phyloP scores from a whole-genome alignment of 2,888 invertebrate genomes.

The Idaea dimidiata region DNA sequence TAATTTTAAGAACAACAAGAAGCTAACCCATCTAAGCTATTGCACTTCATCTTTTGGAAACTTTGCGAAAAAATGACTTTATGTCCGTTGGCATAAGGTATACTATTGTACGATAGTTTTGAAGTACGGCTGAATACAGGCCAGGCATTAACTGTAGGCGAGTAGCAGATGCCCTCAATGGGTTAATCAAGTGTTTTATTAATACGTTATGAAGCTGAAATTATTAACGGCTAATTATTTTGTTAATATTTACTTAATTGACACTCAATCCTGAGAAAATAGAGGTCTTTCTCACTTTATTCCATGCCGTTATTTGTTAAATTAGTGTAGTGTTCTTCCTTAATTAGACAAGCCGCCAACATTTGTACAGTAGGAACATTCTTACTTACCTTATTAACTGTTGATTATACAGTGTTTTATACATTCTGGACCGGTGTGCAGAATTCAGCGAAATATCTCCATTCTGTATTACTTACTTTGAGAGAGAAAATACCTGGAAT shows the following conservation, averaged over 20 bases:
- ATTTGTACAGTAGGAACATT: neutral
- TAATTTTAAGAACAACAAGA: conserved; percentile 69
- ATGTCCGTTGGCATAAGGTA: conserved; percentile 25
- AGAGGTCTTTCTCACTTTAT: conserved; percentile 38
- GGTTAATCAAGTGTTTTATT: conserved; percentile 51
- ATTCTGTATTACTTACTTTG: neutral
- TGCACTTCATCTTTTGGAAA: conserved; percentile 13
- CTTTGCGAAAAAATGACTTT: conserved; percentile 33
- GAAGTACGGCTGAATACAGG: conserved; percentile 14
- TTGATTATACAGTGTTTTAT: neutral
- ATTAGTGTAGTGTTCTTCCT: conserved; percentile 11
- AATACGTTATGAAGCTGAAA: conserved; percentile 54
- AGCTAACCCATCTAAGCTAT: conserved; percentile 19
- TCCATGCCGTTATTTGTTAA: conserved; percentile 11
- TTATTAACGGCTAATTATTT: conserved; percentile 67
- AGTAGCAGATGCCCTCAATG: conserved; percentile 71
- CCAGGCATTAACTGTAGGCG: conserved; percentile 50
- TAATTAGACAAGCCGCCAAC: neutral
- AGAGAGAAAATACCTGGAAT: conserved; percentile 21
- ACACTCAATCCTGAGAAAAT: conserved; percentile 32
- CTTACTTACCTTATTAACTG: neutral
- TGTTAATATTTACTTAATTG: conserved; percentile 55
- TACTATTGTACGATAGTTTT: neutral
- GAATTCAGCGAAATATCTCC: neutral
- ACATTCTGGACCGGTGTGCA: neutral